These are phyloP conservation scores for Temnopleurus reevesii DNA, from an alignment of 53 echinoderm and acorn worm species.

Conservation along the genomic window DNA sequence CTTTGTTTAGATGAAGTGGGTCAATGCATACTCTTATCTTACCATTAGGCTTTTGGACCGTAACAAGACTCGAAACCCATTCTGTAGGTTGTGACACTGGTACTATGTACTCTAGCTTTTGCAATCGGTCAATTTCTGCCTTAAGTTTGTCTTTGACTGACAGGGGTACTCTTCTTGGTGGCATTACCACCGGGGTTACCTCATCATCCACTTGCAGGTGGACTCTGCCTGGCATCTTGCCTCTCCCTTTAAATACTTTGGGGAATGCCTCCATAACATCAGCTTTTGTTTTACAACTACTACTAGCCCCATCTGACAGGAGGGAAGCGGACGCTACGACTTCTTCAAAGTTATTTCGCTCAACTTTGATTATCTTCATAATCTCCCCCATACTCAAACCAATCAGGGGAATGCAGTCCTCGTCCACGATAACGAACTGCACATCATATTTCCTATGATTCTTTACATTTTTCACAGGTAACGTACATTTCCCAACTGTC, in stretches of 20 bases:
- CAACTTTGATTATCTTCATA: not conserved
- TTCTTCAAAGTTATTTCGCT: not conserved
- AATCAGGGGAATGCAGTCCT: not conserved
- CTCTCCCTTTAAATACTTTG: constrained; percentile 44
- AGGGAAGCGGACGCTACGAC: not conserved
- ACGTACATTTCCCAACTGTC: constrained; percentile 10
- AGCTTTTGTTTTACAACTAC: not conserved
- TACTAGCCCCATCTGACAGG: not conserved
- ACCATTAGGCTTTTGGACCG: constrained; percentile 47
- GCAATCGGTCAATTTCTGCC: not conserved
- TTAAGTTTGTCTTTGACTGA: constrained; percentile 35
- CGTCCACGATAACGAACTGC: constrained; percentile 35
- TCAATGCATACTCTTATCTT: constrained; percentile 56
- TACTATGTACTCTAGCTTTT: not conserved
- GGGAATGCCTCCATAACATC: constrained; percentile 19
- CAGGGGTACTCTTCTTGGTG: constrained; percentile 53
- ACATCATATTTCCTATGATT: constrained; percentile 48
- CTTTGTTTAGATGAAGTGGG: constrained; percentile 27
- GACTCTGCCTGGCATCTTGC: constrained; percentile 52
- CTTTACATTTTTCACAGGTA: constrained; percentile 54
- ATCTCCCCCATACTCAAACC: not conserved
- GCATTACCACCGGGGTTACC: constrained; percentile 47
- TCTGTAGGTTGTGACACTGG: constrained; percentile 43
- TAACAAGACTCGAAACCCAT: constrained; percentile 68
- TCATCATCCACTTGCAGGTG: constrained; percentile 54